Conservation (phyloP, 2,113 vertebrate genomes). For the Bubo bubo region DNA sequence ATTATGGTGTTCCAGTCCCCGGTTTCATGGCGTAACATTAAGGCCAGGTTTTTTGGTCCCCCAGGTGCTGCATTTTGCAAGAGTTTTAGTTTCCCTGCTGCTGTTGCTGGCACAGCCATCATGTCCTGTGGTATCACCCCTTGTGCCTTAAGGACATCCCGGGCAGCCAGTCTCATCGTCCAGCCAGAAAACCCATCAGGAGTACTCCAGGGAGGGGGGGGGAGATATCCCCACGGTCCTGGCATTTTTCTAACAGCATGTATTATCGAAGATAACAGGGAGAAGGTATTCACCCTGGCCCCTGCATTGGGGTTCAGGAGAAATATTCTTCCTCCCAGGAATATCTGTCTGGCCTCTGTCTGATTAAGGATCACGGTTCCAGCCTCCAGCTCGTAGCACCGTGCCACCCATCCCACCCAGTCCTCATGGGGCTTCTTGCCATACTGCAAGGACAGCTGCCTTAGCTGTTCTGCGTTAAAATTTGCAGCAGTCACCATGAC, state of each 20-base stretch:
- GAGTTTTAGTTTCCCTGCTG: not conserved
- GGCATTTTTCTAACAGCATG: not conserved
- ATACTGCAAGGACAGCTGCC: not conserved
- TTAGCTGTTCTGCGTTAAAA: not conserved
- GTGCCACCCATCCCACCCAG: not conserved
- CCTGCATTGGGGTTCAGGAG: not conserved
- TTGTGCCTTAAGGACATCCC: not conserved
- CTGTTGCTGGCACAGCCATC: not conserved
- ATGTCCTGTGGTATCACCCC: not conserved
- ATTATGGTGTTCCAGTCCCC: not conserved
- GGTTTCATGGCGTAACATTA: not conserved
- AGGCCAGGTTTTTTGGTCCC: not conserved
- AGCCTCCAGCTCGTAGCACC: not conserved
- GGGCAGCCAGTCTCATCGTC: not conserved
- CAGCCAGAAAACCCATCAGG: not conserved
- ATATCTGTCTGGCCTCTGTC: not conserved
- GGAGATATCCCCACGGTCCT: not conserved
- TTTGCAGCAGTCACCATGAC: accelerated
- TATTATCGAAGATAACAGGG: not conserved
- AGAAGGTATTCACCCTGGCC: not conserved
- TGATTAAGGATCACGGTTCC: not conserved
- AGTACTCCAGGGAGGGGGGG: not conserved
- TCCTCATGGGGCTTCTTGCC: not conserved
- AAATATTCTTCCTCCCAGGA: not conserved
- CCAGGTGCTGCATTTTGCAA: not conserved